A percentile compares a stretch with the other conserved stretches of the same genome.
phyloP scores from a whole-genome alignment of 1,140 invertebrate genomes.

The Venustaconcha ellipsiformis region DNA sequence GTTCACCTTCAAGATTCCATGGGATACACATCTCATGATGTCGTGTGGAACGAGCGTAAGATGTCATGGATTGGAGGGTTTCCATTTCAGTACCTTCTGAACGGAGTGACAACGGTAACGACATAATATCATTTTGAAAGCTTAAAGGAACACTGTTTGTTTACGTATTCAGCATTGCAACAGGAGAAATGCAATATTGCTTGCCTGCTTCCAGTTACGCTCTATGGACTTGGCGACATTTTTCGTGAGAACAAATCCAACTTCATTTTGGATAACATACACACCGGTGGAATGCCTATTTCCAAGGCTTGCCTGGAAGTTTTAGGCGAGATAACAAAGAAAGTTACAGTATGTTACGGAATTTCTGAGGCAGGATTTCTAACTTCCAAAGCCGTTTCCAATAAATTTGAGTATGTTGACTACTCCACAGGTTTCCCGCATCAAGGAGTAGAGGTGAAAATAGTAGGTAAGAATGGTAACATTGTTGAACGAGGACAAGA shows the following conservation, averaged over 20 bases:
- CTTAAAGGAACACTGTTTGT: slow-evolving; percentile 1
- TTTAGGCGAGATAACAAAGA: background rate
- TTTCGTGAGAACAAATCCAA: no score
- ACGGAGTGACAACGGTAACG: slow-evolving; percentile 6
- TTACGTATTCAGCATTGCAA: slow-evolving; percentile 1
- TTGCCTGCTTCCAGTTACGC: background rate
- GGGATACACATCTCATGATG: background rate
- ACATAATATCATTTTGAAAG: background rate
- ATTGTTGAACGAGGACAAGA: background rate
- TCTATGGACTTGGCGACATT: background rate
- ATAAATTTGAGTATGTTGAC: background rate
- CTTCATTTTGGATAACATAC: slow-evolving; percentile 7
- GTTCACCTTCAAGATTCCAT: slow-evolving; percentile 3
- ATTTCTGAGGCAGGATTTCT: slow-evolving; percentile 3
- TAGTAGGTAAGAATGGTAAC: background rate
- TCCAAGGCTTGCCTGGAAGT: background rate
- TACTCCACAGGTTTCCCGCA: background rate
- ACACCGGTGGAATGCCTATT: background rate
- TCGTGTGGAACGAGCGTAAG: slow-evolving; percentile 1
- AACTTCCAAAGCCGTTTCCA: background rate
- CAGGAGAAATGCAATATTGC: slow-evolving; percentile 1
- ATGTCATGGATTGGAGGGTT: slow-evolving; percentile 15
- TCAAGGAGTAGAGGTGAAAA: slow-evolving; percentile 5
- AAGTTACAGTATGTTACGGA: background rate
- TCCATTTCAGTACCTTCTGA: background rate